phyloP scores from a whole-genome alignment of 2,888 invertebrate genomes.

The Rugalucina vietnamica region DNA sequence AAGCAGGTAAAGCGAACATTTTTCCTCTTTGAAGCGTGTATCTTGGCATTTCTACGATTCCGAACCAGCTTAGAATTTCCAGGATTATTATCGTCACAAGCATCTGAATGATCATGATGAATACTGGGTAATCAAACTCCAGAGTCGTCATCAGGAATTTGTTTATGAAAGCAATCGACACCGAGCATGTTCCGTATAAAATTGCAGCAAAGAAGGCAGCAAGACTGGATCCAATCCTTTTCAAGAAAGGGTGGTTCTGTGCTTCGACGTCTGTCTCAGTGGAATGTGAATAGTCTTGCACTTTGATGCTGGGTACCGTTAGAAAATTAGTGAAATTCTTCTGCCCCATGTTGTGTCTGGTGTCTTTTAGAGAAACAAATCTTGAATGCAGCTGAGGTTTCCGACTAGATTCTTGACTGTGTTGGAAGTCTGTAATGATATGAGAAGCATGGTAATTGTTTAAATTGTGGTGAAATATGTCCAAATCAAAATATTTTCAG shows the following conservation, averaged over 20 bases:
- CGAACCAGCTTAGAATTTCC: constrained; percentile 79
- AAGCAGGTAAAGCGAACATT: constrained; percentile 84
- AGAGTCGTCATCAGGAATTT: constrained; percentile 83
- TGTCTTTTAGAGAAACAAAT: background rate
- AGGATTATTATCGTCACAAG: constrained; percentile 83
- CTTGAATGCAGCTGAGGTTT: background rate
- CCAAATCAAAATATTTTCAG: too few relatives aligned
- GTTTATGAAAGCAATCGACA: constrained; percentile 84
- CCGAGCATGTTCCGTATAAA: constrained; percentile 83
- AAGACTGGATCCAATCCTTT: background rate
- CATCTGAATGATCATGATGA: constrained; percentile 85
- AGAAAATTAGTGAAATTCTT: too few relatives aligned
- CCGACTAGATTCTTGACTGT: too few relatives aligned
- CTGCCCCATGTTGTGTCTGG: background rate
- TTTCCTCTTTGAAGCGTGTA: constrained; percentile 84
- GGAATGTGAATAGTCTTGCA: too few relatives aligned
- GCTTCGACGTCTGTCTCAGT: background rate
- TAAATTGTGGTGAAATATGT: too few relatives aligned
- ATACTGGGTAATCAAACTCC: constrained; percentile 85
- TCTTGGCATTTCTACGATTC: constrained; percentile 78
- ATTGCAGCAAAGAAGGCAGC: constrained; percentile 75
- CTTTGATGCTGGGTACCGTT: too few relatives aligned
- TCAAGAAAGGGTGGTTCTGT: background rate
- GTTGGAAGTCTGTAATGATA: too few relatives aligned
- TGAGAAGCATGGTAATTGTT: too few relatives aligned